phyloP scores from a whole-genome alignment of 1,140 invertebrate species.

The Drosophila takahashii region DNA sequence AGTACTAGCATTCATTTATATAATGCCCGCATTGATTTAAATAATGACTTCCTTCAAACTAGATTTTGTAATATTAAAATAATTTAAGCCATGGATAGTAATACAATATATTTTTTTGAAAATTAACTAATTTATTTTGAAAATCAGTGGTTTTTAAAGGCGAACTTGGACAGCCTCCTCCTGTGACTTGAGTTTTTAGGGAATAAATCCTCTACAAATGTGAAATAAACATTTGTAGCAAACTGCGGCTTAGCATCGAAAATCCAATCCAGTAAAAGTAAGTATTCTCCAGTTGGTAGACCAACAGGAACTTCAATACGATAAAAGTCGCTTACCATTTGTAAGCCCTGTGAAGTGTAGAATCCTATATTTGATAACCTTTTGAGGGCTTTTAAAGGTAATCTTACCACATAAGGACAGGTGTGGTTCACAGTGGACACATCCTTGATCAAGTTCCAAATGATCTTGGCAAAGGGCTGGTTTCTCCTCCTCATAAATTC shows the following conservation, averaged over 20 bases:
- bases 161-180: not conserved
- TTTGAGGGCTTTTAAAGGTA: not conserved
- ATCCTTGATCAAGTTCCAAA: slow-evolving; percentile 8
- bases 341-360: not conserved
- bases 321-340: slow-evolving; percentile 33
- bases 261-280: slow-evolving; percentile 28
- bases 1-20: too few species aligned
- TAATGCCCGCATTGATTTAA: too few species aligned
- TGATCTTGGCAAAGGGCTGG: slow-evolving; percentile 22
- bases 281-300: slow-evolving; percentile 37
- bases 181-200: not conserved
- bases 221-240: slow-evolving; percentile 37
- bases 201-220: not conserved
- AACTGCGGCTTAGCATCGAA: slow-evolving; percentile 28
- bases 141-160: not conserved
- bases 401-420: slow-evolving; percentile 31
- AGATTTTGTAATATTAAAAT: too few species aligned
- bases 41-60: too few species aligned
- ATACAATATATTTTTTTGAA: too few species aligned
- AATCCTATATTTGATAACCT: too few species aligned
- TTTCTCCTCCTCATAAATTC: slow-evolving; percentile 32
- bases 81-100: too few species aligned
- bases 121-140: not conserved
- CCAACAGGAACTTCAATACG: not conserved
- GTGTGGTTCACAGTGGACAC: slow-evolving; percentile 34